Evolutionary conservation across 2,797 vertebrate species (phyloP).

Genomic region (Muscicapa striata): DNA sequence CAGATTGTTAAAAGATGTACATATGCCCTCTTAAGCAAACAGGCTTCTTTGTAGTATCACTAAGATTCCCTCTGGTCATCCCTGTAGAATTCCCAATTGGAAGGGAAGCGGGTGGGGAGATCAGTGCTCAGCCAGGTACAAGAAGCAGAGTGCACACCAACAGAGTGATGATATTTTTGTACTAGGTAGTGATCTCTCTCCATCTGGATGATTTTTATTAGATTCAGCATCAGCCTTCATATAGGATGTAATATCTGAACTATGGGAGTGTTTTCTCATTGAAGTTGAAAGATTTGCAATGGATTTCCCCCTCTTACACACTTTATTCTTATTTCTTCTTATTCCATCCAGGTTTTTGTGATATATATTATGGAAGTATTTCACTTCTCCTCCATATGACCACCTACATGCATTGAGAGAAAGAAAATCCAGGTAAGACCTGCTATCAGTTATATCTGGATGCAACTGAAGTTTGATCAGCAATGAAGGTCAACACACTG

Average conservation of each 20-base stretch:
- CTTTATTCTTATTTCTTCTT: constrained; percentile 21
- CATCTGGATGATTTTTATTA: background rate
- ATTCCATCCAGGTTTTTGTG: background rate
- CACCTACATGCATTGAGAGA: background rate
- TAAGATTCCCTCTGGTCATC: constrained; percentile 14
- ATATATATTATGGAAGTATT: background rate
- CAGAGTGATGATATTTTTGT: background rate
- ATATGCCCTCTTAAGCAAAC: constrained; percentile 34
- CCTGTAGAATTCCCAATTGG: background rate
- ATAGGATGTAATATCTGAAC: background rate
- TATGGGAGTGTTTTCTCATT: background rate
- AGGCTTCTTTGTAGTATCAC: constrained; percentile 7
- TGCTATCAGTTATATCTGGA: constrained; percentile 2
- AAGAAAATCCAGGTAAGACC: constrained; percentile 36
- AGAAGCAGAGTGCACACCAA: background rate
- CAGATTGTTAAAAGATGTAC: constrained; percentile 46
- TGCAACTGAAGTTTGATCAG: constrained; percentile 33
- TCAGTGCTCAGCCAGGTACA: background rate
- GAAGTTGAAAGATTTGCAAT: background rate
- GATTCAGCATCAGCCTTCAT: background rate
- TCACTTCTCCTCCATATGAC: background rate
- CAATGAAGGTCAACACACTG: background rate
- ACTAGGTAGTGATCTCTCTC: background rate
- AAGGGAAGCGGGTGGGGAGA: background rate
- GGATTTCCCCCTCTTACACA: background rate